phyloP scores from a whole-genome alignment of 2,888 invertebrate genomes.

The Andrena fulva region DNA sequence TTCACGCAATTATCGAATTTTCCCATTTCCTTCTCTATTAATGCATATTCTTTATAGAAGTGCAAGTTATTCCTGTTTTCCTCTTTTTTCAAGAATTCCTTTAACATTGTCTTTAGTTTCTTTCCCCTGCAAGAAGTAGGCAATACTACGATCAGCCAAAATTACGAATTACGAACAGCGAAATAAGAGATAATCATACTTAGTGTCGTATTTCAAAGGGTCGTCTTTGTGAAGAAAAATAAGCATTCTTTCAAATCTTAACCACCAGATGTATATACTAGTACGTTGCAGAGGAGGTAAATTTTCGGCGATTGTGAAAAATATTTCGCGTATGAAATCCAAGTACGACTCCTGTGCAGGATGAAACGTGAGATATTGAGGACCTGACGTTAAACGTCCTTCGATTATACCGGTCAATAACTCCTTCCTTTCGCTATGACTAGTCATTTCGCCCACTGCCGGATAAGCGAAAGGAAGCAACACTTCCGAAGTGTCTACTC shows the following conservation, averaged over 20 bases:
- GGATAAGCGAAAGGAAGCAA: slow-evolving; percentile 80
- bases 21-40: slow-evolving; percentile 87
- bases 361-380: slow-evolving; percentile 87
- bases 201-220: slow-evolving; percentile 82
- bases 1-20: slow-evolving; percentile 85
- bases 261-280: slow-evolving; percentile 88
- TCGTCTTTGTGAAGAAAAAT: slow-evolving; percentile 85
- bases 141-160: neutral
- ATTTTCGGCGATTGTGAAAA: slow-evolving; percentile 86
- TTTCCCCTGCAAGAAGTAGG: slow-evolving; percentile 80
- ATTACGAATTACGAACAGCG: neutral
- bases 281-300: slow-evolving; percentile 85
- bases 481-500: slow-evolving; percentile 78
- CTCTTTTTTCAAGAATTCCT: slow-evolving; percentile 86
- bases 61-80: slow-evolving; percentile 86
- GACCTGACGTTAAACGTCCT: slow-evolving; percentile 86
- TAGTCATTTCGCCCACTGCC: slow-evolving; percentile 74
- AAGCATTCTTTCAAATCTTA: slow-evolving; percentile 87
- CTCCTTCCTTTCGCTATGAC: slow-evolving; percentile 68
- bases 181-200: slow-evolving; percentile 52
- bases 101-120: slow-evolving; percentile 86
- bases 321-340: slow-evolving; percentile 86
- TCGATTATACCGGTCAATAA: slow-evolving; percentile 77
- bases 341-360: slow-evolving; percentile 88
- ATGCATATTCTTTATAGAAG: slow-evolving; percentile 88